Evolutionary conservation across 2,888 invertebrate genomes (phyloP).

Genomic region (Aphidoletes aphidimyza): DNA sequence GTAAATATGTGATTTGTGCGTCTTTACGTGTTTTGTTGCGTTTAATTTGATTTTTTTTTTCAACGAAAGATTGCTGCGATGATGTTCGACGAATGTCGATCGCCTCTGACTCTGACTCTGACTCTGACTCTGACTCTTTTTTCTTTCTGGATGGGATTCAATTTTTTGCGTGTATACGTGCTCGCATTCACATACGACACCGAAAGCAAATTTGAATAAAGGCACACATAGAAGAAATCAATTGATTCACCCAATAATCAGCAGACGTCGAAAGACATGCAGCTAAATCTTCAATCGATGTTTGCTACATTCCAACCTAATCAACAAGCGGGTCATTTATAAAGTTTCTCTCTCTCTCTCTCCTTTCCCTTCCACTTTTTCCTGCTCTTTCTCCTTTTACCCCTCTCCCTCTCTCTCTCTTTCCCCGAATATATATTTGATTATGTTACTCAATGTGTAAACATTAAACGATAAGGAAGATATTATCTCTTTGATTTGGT

Average conservation of each 20-base stretch:
- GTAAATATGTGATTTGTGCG: conserved; percentile 40
- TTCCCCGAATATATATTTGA: too few species aligned
- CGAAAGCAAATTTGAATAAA: too few species aligned
- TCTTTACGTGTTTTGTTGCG: conserved; percentile 22
- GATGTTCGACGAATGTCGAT: neutral
- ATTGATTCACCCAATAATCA: neutral
- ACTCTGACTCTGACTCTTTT: neutral
- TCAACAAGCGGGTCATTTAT: neutral
- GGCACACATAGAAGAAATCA: too few species aligned
- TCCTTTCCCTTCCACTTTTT: neutral
- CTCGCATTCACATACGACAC: too few species aligned
- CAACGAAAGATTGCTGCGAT: conserved; percentile 23
- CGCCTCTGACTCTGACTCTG: neutral
- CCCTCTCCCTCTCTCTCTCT: neutral
- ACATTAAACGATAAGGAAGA: too few species aligned
- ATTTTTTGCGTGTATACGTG: too few species aligned
- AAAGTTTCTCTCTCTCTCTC: neutral
- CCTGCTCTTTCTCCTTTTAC: neutral
- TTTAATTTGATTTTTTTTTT: conserved; percentile 40
- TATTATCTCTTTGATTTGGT: neutral
- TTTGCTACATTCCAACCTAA: neutral
- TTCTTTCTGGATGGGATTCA: too few species aligned
- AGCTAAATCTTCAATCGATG: conserved; percentile 4
- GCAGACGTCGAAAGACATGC: neutral
- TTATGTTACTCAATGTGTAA: too few species aligned